Conservation (phyloP, 1,140 invertebrate species). For the Argopecten irradians region DNA sequence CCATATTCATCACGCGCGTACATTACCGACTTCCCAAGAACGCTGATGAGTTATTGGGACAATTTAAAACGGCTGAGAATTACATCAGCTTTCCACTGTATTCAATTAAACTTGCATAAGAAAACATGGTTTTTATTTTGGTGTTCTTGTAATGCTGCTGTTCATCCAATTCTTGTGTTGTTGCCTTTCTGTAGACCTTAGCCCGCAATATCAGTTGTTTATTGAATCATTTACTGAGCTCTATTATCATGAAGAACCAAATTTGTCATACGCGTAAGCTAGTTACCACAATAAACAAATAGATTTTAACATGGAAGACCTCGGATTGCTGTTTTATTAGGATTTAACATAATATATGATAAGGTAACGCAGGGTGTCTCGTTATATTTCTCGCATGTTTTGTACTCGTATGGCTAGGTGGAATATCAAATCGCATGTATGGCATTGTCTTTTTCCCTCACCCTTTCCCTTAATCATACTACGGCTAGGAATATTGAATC, state of each 20-base stretch:
- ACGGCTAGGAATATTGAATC: neutral
- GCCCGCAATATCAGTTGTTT: too few relatives aligned
- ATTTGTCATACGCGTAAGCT: neutral
- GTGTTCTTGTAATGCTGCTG: neutral
- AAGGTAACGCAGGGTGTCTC: neutral
- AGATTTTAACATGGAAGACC: neutral
- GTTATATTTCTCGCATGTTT: neutral
- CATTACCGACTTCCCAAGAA: neutral
- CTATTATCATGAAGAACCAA: neutral
- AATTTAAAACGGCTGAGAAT: constrained; percentile 18
- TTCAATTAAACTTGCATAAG: constrained; percentile 23
- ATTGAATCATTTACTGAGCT: neutral
- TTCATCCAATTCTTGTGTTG: neutral
- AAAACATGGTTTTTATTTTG: neutral
- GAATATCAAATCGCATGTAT: neutral
- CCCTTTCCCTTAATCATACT: constrained; percentile 1
- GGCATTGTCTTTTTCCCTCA: neutral
- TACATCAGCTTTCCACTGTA: neutral
- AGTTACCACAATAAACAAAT: neutral
- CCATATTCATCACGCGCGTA: neutral
- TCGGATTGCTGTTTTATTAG: neutral
- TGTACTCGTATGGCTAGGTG: neutral
- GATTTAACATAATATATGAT: neutral
- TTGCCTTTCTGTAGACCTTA: neutral
- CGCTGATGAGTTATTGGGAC: constrained; percentile 14